Base-by-base conservation (phyloP, 2,888 invertebrate genomes). In the Aporophyla lueneburgensis region DNA sequence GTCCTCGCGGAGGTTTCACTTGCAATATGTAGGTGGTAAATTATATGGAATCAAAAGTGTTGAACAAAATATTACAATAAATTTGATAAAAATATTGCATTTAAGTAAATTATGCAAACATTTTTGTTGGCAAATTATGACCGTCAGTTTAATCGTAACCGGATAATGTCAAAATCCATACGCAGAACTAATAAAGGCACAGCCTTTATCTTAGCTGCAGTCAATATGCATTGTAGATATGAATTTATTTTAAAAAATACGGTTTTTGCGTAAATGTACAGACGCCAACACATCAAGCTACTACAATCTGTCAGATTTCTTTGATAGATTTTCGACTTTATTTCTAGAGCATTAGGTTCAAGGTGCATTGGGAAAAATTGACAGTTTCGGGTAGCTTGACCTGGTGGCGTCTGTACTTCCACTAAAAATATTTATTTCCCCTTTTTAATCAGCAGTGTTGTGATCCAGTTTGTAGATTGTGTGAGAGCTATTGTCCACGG, bases 121-220 rank as follows among this genome's bases (percentile, higher is more conserved):
- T 40, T 24, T 24, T 16, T 10, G 21, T 59, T 73, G 40, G 21
- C 0, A n/a, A 59, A n/a, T 59, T 16, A 59, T 51, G 6, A 24
- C 7, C 2, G 12, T 3, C 16, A 27, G 27, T 72, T 51, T 27
- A 27, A 16, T 73, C 58, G 6, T 40, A 16, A 58, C 49, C 46
- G 56, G 69, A n/a, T 40, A 24, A 12, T 71, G 49, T 58, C n/a
- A 66, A 40, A 49, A 66, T n/a, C 49, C 51, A 40, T 40, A 14
- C 40, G 24, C n/a, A 65, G 49, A 19, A 49, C 40, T 49, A 49
- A 65, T 24, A 19, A 19, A 49, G 9, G 10, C 10, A n/a, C n/a
- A 6, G 16, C 33, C 10, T 16, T 33, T 33, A 49, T 14, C 19
- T 24, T 51, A 24, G 0, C 19, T n/a, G 49, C n/a, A 63, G 7